Base-by-base conservation (phyloP, 2,888 invertebrate species). In the Nomada ruficornis region DNA sequence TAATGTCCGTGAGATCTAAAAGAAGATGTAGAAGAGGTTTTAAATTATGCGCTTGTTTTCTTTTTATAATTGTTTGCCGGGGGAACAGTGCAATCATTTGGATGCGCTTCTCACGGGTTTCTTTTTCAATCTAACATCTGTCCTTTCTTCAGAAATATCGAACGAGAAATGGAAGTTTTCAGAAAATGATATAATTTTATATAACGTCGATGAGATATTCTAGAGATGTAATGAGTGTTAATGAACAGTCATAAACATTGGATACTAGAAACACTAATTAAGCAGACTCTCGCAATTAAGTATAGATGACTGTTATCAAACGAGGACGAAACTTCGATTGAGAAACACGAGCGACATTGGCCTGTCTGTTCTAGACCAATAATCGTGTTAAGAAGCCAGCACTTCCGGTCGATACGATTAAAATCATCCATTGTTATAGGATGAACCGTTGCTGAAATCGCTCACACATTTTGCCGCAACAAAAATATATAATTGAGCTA, bases 341-440 rank as follows among this genome's bases (percentile, higher is more conserved):
- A 77, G 86, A 88, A 88, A 84, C 68, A 26, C 55, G 10, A 63
- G 68, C 85, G 88, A 83, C 87, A 87, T 87, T 88, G 86, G 75
- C 86, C 86, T 84, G 80, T 84, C 65, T 20, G 78, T 81, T 75
- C 73, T 82, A 74, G 68, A 77, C 68, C 60, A 72, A 77, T 81
- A 72, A 73, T 10, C 60, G 47, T 23, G 60, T 70, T 82, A 62
- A 67, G 75, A 76, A 78, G 67, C 62, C 68, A 47, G 60, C 63
- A 50, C 64, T 80, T 86, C 79, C 79, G 75, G 68, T 26, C 68
- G 55, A 0, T 50, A 54, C 57, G 60, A 81, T 80, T 75, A 71
- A 64, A 64, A 82, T 64, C 71, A 60, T 54, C 64, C 54, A 75
- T 80, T 80, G 70, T 80, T 71, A 68, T 20, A n/a, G 11, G 68